Evolutionary conservation across 2,888 invertebrate genomes (phyloP).

Genomic region (Bedellia somnulentella): DNA sequence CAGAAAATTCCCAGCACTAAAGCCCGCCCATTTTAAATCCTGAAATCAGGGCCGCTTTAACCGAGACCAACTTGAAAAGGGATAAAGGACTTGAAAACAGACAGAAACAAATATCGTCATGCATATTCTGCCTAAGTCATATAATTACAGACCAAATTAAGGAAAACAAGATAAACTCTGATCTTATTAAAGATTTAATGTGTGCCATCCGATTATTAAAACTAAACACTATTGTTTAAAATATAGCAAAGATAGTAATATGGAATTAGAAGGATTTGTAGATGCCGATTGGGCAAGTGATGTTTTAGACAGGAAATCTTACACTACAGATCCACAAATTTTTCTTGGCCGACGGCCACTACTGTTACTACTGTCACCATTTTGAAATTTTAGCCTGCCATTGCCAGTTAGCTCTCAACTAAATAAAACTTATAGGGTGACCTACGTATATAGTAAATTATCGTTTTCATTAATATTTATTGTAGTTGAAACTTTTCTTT

Average conservation of each 20-base stretch:
- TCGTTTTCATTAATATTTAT: no score
- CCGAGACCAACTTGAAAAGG: slow-evolving; percentile 9
- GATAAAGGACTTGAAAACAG: slow-evolving; percentile 12
- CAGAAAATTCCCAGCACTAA: slow-evolving; percentile 11
- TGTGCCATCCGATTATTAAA: slow-evolving; percentile 7
- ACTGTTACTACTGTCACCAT: no score
- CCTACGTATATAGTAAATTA: no score
- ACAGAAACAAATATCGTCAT: slow-evolving; percentile 12
- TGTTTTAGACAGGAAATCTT: slow-evolving; percentile 2
- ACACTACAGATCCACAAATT: no score
- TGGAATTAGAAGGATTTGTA: slow-evolving; percentile 3
- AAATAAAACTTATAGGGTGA: no score
- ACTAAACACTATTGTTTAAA: no score
- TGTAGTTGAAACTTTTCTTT: no score
- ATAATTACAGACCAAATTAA: slow-evolving; percentile 7
- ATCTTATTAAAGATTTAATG: slow-evolving; percentile 8
- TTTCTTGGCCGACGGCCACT: no score
- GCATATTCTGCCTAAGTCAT: slow-evolving; percentile 10
- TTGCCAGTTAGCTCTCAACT: no score
- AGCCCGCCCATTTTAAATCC: slow-evolving; percentile 12
- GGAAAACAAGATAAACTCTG: background rate
- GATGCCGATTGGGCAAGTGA: slow-evolving; percentile 7
- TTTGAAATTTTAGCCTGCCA: no score
- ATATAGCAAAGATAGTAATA: slow-evolving; percentile 5
- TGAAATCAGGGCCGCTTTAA: slow-evolving; percentile 12